Base-by-base conservation (phyloP, 1,140 invertebrate genomes). In the Subanguina moxae region DNA sequence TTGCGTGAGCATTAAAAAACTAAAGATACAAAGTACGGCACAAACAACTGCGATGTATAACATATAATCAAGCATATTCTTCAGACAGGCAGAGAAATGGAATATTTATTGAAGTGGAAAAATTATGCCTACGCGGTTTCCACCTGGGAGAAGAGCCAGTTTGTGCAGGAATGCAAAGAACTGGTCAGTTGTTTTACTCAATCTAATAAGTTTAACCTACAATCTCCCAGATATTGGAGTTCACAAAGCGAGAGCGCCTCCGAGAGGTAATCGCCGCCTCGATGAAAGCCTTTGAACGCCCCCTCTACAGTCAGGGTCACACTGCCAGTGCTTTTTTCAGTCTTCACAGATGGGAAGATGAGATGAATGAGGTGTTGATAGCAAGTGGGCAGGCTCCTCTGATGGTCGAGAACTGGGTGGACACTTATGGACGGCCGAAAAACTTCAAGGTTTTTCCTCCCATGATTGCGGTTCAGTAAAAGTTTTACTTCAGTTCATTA, bases 361-460 rank as follows among this genome's bases (percentile, higher is more conserved):
- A 72, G 32, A 59, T 74, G 67, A 77, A 65, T 57, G 13, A 23
- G 15, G 19, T 58, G 17, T 57, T 21, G 32, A n/a, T 7, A 17
- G 28, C 21, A 5, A 23, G 30, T 32, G 61, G 63, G n/a, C 32
- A 78, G 25, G 73, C 74, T 25, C 65, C 73, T 30, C 63, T 74
- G 19, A 74, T 75, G 30, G 73, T 74, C 38, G 73, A 74, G 69
- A 74, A 74, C 45, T 74, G 73, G 73, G 62, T 76, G n/a, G 73
- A 74, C 58, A 27, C 63, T 27, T 59, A 77, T n/a, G 21, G 28
- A 1, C 38, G n/a, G 43, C 74, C 75, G 1, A 52, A 64, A 11
- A 61, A 77, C 19, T 74, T 74, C 48, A 27, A 63, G 65, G 73
- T 73, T 17, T 46, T 73, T 52, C 38, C n/a, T 38, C 19, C 19